Conservation (phyloP, 1,140 invertebrate genomes). For the Wiebesia pumilae region DNA sequence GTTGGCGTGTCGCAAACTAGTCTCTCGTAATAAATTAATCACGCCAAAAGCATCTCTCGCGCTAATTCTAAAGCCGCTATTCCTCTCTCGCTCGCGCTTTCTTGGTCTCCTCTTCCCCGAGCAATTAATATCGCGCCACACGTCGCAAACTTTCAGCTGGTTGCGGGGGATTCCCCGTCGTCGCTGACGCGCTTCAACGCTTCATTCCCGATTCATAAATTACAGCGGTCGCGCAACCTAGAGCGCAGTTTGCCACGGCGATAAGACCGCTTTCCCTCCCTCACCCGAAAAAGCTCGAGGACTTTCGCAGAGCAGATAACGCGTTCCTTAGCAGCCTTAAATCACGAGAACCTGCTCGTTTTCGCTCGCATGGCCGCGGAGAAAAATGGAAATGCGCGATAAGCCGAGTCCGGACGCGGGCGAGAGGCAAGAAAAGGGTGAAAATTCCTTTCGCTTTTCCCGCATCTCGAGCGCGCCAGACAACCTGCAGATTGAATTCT, state of each 20-base stretch:
- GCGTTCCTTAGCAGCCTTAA: constrained; percentile 7
- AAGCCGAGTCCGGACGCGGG: neutral
- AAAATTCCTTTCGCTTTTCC: neutral
- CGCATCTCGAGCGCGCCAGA: neutral
- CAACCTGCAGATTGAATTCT: neutral
- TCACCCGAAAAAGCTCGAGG: neutral
- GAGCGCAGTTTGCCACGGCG: neutral
- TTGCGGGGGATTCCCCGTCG: neutral
- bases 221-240: constrained; percentile 1
- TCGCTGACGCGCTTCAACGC: constrained; percentile 24
- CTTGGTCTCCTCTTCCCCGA: neutral
- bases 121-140: constrained; percentile 45
- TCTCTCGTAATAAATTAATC: constrained; percentile 42
- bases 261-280: constrained; percentile 19
- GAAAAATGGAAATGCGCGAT: constrained; percentile 42
- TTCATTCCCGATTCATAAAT: constrained; percentile 49
- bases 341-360: constrained; percentile 43
- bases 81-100: neutral
- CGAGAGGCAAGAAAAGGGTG: neutral
- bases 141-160: constrained; percentile 31
- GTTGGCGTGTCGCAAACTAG: neutral
- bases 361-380: neutral
- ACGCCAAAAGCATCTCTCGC: constrained; percentile 46
- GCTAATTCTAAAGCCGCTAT: constrained; percentile 34
- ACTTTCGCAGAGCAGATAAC: constrained; percentile 27